Evolutionary conservation across 1,140 invertebrate genomes (phyloP).

Genomic region (Cotesia chilonis): DNA sequence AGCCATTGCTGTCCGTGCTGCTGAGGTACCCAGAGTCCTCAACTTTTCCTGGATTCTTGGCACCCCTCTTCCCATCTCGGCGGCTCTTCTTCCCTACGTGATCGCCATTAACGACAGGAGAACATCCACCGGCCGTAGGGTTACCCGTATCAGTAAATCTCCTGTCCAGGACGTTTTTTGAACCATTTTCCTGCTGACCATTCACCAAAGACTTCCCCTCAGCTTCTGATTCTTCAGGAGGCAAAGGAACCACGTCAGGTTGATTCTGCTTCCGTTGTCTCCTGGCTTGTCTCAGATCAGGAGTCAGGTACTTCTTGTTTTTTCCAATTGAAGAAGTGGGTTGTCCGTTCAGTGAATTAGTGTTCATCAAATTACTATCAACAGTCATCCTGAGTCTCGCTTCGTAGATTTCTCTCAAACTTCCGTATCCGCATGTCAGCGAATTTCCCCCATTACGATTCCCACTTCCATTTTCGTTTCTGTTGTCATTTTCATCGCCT

Average conservation of each 20-base stretch:
- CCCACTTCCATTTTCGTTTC: slow-evolving; percentile 35
- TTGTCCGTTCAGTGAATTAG: slow-evolving; percentile 43
- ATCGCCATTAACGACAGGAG: slow-evolving; percentile 55
- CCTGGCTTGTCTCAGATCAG: slow-evolving; percentile 73
- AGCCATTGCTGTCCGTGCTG: slow-evolving; percentile 76
- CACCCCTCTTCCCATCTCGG: background rate
- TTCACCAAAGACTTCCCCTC: slow-evolving; percentile 70
- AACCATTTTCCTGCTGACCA: slow-evolving; percentile 60
- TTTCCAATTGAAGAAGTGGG: slow-evolving; percentile 46
- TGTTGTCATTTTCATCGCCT: too few species aligned
- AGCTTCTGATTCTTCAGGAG: slow-evolving; percentile 64
- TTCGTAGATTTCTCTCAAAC: slow-evolving; percentile 78
- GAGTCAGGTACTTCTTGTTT: slow-evolving; percentile 44
- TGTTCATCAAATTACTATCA: slow-evolving; percentile 42
- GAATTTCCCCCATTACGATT: slow-evolving; percentile 6
- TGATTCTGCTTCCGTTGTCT: slow-evolving; percentile 69
- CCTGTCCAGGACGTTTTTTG: slow-evolving; percentile 74
- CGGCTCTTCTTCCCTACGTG: slow-evolving; percentile 52
- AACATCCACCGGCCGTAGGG: slow-evolving; percentile 59
- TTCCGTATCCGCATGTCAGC: slow-evolving; percentile 69
- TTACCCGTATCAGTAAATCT: slow-evolving; percentile 60
- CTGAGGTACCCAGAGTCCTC: slow-evolving; percentile 75
- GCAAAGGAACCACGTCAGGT: slow-evolving; percentile 73
- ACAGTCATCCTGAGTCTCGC: slow-evolving; percentile 59
- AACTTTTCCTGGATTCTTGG: slow-evolving; percentile 41